Base-by-base conservation (phyloP, 2,797 vertebrate species). In the Danio aesculapii region DNA sequence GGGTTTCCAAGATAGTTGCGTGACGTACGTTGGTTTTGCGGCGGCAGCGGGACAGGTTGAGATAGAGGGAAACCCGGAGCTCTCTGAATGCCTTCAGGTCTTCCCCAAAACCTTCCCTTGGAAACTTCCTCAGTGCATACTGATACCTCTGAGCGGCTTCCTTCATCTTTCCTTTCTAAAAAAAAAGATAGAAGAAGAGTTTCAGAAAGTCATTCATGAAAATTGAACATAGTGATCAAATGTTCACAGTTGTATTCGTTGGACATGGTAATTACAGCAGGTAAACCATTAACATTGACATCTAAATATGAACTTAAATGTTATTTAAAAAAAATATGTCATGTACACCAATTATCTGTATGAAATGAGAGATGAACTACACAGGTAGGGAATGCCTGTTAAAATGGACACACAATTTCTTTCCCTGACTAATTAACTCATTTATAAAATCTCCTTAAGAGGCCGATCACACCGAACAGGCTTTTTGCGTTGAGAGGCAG, bases 91-190 rank as follows among this genome's bases (percentile, higher is more conserved):
- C 91, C 86, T 94, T 95, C 87, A 95, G 94, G 84, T 96, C 95
- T 77, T 97, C 96, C 47, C 95, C 95, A 8, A 95, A 92, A 8
- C 95, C 95, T 85, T 97, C 96, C 72, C 95, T 90, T 0, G 96
- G 96, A 82, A 96, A 96, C 88, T 96, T 96, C 81, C 95, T 89
- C 63, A 96, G 61, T 17, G 96, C 95, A 0, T 96, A 95, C 86
- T 96, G 95, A 77, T 96, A 96, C 83, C 95, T 91, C 91, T 97
- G 96, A 4, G 93, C 88, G 0, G 93, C 94, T 63, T 95, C 94
- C 85, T 95, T 96, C 94, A 95, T 95, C 92, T 96, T 96, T 83
- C 96, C 96, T 92, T 94, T 95, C 94, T 95, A 84, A 68, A 8
- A 67, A 59, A 7, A 11, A 63, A 74, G n/a, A n/a, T n/a, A 85